These are phyloP conservation scores for Aporophyla lueneburgensis DNA, from an alignment of 2,888 invertebrate species.

Conservation along the genomic window DNA sequence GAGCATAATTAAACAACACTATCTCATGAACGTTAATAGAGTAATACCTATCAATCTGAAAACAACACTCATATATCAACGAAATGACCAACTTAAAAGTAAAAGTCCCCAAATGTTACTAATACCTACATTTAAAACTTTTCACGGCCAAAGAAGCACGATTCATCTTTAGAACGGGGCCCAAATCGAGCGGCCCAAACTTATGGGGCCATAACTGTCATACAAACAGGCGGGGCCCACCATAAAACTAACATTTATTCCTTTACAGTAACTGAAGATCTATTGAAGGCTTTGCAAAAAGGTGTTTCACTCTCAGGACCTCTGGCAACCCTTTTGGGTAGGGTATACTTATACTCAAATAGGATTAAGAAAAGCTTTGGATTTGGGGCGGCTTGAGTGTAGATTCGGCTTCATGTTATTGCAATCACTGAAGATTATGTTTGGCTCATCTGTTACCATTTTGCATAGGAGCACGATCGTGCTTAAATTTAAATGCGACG, in stretches of 20 bases:
- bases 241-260: slow-evolving; percentile 54
- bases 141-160: slow-evolving; percentile 44
- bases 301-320: slow-evolving; percentile 8
- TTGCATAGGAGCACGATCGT: too few relatives aligned
- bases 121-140: slow-evolving; percentile 54
- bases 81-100: slow-evolving; percentile 16
- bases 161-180: slow-evolving; percentile 53
- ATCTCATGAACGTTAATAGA: background rate
- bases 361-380: slow-evolving; percentile 7
- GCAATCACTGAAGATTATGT: background rate
- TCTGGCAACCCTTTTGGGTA: background rate
- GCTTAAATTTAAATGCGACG: background rate
- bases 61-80: background rate
- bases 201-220: slow-evolving; percentile 64
- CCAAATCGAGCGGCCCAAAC: slow-evolving; percentile 36
- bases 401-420: background rate
- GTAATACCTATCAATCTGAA: background rate
- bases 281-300: slow-evolving; percentile 14
- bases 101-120: slow-evolving; percentile 24
- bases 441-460: background rate
- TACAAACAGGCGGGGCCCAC: slow-evolving; percentile 31
- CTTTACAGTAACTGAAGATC: slow-evolving; percentile 38
- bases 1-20: background rate
- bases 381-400: background rate
- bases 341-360: background rate